A percentile compares a stretch with the other conserved stretches of the same genome.
phyloP scores from a whole-genome alignment of 2,888 invertebrate genomes.

The Cotesia congregata region DNA sequence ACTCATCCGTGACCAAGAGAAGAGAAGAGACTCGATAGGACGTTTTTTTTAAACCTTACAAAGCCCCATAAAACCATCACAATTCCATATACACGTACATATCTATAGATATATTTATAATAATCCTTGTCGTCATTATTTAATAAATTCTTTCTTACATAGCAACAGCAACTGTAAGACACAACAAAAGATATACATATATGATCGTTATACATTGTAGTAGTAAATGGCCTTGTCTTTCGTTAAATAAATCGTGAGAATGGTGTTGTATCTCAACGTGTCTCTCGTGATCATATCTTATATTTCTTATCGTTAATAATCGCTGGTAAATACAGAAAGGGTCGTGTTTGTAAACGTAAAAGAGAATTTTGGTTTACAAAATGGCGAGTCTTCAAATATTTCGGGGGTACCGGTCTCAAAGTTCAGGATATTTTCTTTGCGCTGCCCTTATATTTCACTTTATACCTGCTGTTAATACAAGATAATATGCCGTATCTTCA shows the following conservation, averaged over 20 bases:
- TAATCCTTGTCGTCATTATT: not conserved
- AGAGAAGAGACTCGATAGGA: not conserved
- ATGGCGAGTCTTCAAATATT: not conserved
- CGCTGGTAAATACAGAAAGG: slow-evolving; percentile 31
- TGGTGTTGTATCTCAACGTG: slow-evolving; percentile 20
- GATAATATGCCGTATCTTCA: no score
- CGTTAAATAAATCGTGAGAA: slow-evolving; percentile 24
- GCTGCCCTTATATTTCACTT: no score
- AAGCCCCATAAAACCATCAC: slow-evolving; percentile 1
- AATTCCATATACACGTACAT: not conserved
- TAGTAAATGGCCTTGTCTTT: slow-evolving; percentile 5
- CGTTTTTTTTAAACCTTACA: slow-evolving; percentile 2
- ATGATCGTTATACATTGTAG: not conserved
- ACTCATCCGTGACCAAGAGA: slow-evolving; percentile 5
- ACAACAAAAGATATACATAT: not conserved
- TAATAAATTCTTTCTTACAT: slow-evolving; percentile 1
- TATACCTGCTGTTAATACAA: no score
- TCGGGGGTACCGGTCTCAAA: not conserved
- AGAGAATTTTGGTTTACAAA: not conserved
- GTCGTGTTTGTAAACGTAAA: slow-evolving; percentile 17
- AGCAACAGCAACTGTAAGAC: not conserved
- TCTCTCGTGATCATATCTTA: slow-evolving; percentile 30
- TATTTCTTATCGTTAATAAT: slow-evolving; percentile 37
- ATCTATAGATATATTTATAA: not conserved
- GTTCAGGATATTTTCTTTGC: no score